Conservation (phyloP, 2,888 invertebrate species). For the Caenorhabditis imperialis region DNA sequence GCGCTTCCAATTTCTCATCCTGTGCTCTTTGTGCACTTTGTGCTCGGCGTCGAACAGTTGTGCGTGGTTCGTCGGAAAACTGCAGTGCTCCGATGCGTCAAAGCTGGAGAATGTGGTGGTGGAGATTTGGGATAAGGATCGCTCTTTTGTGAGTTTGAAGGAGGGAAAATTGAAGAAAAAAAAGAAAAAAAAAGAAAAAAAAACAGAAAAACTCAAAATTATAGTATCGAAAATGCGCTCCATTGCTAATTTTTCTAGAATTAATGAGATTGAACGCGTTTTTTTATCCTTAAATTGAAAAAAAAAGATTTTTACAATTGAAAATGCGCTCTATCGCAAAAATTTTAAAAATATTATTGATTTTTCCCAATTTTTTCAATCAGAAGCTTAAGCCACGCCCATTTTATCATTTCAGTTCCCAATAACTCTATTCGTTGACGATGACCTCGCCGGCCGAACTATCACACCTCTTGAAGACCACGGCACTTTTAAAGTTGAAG, state of each 20-base stretch:
- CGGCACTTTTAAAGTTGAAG: slow-evolving; percentile 67
- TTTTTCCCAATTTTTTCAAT: not conserved
- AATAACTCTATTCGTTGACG: slow-evolving; percentile 57
- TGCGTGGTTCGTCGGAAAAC: slow-evolving; percentile 71
- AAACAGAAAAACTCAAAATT: too few species aligned
- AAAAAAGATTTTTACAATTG: too few species aligned
- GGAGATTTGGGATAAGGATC: slow-evolving; percentile 72
- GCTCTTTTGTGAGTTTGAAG: slow-evolving; percentile 58
- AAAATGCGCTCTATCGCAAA: too few species aligned
- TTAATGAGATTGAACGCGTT: too few species aligned
- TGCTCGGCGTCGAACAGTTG: slow-evolving; percentile 67
- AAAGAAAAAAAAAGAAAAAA: too few species aligned
- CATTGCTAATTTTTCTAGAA: too few species aligned
- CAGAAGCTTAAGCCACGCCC: not conserved
- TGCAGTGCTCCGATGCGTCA: slow-evolving; percentile 65
- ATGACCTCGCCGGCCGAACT: slow-evolving; percentile 71
- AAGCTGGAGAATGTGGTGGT: slow-evolving; percentile 63
- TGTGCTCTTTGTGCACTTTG: too few species aligned
- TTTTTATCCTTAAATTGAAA: too few species aligned
- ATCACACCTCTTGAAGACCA: slow-evolving; percentile 59
- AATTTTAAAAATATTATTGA: not conserved
- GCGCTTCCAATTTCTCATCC: slow-evolving; percentile 7
- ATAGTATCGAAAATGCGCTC: too few species aligned
- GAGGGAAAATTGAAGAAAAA: too few species aligned
- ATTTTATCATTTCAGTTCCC: slow-evolving; percentile 34